Percentiles rank a stretch among this genome's conserved stretches.
Conservation (phyloP, 2,888 invertebrate species). For the Agonum fuliginosum region DNA sequence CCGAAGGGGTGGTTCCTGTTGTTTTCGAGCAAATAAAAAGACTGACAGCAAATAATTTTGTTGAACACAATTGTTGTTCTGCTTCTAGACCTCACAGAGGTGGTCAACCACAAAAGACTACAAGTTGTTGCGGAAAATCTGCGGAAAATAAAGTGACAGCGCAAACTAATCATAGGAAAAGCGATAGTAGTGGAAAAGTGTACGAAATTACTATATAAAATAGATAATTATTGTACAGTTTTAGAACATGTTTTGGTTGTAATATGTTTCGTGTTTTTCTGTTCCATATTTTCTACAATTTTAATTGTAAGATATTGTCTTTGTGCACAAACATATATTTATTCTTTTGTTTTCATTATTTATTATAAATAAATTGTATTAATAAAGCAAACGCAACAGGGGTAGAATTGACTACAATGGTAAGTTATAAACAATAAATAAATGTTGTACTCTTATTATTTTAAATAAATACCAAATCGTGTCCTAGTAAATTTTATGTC, state of each 20-base stretch:
- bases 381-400: too few relatives aligned
- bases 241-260: too few relatives aligned
- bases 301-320: too few relatives aligned
- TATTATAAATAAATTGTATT: not conserved
- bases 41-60: not conserved
- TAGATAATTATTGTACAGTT: not conserved
- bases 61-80: conserved; percentile 2
- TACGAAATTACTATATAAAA: conserved; percentile 20
- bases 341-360: not conserved
- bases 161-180: conserved; percentile 9
- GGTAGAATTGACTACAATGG: too few relatives aligned
- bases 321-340: too few relatives aligned
- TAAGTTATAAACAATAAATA: too few relatives aligned
- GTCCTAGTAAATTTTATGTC: too few relatives aligned
- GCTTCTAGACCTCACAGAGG: not conserved
- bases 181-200: conserved; percentile 9
- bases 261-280: not conserved
- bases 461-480: too few relatives aligned
- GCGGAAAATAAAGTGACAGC: not conserved
- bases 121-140: not conserved
- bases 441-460: too few relatives aligned
- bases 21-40: conserved; percentile 15
- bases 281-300: too few relatives aligned
- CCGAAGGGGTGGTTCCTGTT: not conserved
- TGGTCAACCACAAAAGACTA: not conserved